phyloP scores from a whole-genome alignment of 2,113 vertebrate species.

The Harpagus bidentatus region DNA sequence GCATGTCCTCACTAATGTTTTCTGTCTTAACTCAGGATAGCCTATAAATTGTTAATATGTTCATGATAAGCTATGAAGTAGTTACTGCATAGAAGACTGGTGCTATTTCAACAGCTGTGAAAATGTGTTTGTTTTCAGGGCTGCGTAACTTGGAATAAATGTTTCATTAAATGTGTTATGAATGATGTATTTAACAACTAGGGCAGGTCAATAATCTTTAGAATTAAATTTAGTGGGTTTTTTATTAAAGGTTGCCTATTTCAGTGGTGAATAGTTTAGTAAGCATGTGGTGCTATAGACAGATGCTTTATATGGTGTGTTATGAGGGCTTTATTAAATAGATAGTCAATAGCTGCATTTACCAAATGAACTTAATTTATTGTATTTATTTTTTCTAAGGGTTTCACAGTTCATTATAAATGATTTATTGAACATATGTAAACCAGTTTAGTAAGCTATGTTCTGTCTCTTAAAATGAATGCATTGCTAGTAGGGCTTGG shows the following conservation, averaged over 20 bases:
- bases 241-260: not conserved
- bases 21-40: not conserved
- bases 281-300: not conserved
- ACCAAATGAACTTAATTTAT: constrained; percentile 40
- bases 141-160: constrained; percentile 13
- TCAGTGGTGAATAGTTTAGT: not conserved
- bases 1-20: not conserved
- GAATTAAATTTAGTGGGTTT: not conserved
- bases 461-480: constrained; percentile 24
- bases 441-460: not conserved
- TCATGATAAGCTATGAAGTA: not conserved
- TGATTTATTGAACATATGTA: constrained; percentile 40
- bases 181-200: constrained; percentile 47
- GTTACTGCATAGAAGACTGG: not conserved
- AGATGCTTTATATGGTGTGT: not conserved
- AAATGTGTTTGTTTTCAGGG: constrained; percentile 20
- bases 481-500: not conserved
- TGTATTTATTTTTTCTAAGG: constrained; percentile 15
- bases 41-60: not conserved
- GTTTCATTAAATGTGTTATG: constrained; percentile 47
- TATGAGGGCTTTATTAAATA: constrained; percentile 38
- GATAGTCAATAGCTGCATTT: constrained; percentile 23
- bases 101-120: not conserved
- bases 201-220: constrained; percentile 21
- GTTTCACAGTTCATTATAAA: constrained; percentile 42